Percentiles rank a stretch among this genome's conserved stretches.
These are phyloP conservation scores for Sebastes fasciatus DNA, from an alignment of 2,113 vertebrate species.

Conservation along the genomic window DNA sequence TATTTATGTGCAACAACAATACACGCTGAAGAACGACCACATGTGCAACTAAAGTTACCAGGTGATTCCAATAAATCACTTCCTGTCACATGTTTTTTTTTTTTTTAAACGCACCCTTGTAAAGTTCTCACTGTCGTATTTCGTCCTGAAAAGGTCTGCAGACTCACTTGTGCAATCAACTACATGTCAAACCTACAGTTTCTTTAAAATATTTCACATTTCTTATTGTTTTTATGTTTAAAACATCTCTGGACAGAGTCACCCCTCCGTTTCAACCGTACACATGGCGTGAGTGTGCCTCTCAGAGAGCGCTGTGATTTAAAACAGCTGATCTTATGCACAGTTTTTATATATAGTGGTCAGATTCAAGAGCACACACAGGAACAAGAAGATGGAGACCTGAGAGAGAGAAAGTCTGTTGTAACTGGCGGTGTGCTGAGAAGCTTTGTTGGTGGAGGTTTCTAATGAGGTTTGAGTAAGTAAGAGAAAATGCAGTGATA, in stretches of 20 bases:
- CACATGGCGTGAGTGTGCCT: constrained; percentile 11
- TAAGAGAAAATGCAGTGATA: not conserved
- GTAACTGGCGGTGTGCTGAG: not conserved
- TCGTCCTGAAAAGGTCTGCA: not conserved
- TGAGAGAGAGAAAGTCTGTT: constrained; percentile 44
- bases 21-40: constrained; percentile 9
- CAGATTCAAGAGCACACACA: constrained; percentile 59
- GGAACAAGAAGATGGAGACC: constrained; percentile 59
- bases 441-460: constrained; percentile 13
- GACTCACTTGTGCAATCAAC: not conserved
- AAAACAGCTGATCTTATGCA: constrained; percentile 72
- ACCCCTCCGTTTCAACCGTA: not conserved
- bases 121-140: constrained; percentile 22
- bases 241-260: constrained; percentile 29
- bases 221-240: not conserved
- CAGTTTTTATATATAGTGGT: constrained; percentile 76
- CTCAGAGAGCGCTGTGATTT: constrained; percentile 22
- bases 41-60: constrained; percentile 24
- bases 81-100: constrained; percentile 25
- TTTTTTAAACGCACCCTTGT: constrained; percentile 9
- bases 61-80: constrained; percentile 25
- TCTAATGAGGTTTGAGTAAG: not conserved
- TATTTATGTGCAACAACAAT: constrained; percentile 54
- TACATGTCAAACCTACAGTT: not conserved
- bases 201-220: constrained; percentile 23